Base-by-base conservation (phyloP, 1,140 invertebrate species). In the Drosophila kohkoa region DNA sequence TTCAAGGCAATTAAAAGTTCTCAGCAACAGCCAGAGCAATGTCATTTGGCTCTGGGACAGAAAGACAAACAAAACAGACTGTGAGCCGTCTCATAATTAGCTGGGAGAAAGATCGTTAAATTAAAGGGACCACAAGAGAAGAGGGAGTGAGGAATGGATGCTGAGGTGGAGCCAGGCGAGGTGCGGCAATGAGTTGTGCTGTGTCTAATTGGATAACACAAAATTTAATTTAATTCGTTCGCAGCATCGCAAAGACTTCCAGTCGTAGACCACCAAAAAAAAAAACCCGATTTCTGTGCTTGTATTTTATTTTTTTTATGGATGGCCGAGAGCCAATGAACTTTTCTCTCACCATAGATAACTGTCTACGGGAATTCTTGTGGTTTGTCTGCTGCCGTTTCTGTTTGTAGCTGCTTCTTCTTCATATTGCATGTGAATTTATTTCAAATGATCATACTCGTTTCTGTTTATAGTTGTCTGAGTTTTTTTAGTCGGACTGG, bases 201-300 rank as follows among this genome's bases (percentile, higher is more conserved):
- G 85, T 80, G 81, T 89, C 86, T 89, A 89, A 89, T 89, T 89
- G 86, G 85, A 85, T 89, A 90, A 86, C 81, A 89, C 83, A 77
- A 75, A 75, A 89, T 79, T 76, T 89, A 75, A 85, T 90, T 89
- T 82, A 79, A 79, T 79, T 90, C 85, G 79, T 70, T 20, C 60
- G 43, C 85, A 89, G 86, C 85, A 85, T 90, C 85, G 70, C 41
- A 13, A 43, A 43, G 41, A n/a, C 41, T 13, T 13, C 41, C 0
- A n/a, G 41, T n/a, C 41, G 10, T 38, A 55, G 43, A 58, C 75
- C 51, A 54, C 43, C 63, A 32, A 10, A 49, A 25, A 73, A 71
- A 80, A 59, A 64, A 69, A 48, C 67, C 67, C 70, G 48, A 75
- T 70, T 52, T 59, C 75, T 51, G 16, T 51, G 51, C 55, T 38